A percentile compares a stretch with the other conserved stretches of the same genome.
phyloP scores from a whole-genome alignment of 92 coral and sea anemone genomes.

The Siderastrea siderea region DNA sequence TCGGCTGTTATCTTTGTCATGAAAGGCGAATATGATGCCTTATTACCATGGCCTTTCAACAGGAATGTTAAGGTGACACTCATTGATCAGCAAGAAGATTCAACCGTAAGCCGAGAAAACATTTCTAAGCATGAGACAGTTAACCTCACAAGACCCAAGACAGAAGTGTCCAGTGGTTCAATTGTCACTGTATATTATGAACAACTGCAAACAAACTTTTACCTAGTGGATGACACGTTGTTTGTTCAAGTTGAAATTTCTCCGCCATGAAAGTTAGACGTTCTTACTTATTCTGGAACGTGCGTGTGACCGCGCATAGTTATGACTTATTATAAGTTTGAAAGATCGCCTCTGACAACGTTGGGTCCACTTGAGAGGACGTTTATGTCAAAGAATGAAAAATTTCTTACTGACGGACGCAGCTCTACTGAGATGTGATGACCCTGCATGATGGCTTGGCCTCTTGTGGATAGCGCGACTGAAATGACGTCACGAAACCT shows the following conservation, averaged over 20 bases:
- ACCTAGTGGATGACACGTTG: slow-evolving; percentile 52
- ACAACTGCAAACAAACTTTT: slow-evolving; percentile 18
- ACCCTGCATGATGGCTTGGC: no score
- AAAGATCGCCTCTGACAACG: no score
- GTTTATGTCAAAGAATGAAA: no score
- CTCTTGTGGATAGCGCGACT: no score
- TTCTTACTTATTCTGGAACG: no score
- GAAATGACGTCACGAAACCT: no score
- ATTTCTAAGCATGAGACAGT: background rate
- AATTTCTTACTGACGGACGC: no score
- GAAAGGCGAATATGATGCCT: slow-evolving; percentile 69
- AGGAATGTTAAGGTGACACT: slow-evolving; percentile 47
- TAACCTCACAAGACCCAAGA: slow-evolving; percentile 23
- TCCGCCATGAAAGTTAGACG: no score
- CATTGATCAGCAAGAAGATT: slow-evolving; percentile 57
- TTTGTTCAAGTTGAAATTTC: slow-evolving; percentile 36
- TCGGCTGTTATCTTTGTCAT: slow-evolving; percentile 25
- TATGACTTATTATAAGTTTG: no score
- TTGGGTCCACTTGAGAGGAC: no score
- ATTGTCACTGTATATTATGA: slow-evolving; percentile 6
- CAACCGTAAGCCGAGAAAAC: slow-evolving; percentile 3
- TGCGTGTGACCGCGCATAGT: no score
- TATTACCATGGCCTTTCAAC: slow-evolving; percentile 69
- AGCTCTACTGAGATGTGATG: no score
- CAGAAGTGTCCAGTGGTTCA: background rate